phyloP scores from a whole-genome alignment of 2,113 vertebrate species.

The Gambusia affinis region DNA sequence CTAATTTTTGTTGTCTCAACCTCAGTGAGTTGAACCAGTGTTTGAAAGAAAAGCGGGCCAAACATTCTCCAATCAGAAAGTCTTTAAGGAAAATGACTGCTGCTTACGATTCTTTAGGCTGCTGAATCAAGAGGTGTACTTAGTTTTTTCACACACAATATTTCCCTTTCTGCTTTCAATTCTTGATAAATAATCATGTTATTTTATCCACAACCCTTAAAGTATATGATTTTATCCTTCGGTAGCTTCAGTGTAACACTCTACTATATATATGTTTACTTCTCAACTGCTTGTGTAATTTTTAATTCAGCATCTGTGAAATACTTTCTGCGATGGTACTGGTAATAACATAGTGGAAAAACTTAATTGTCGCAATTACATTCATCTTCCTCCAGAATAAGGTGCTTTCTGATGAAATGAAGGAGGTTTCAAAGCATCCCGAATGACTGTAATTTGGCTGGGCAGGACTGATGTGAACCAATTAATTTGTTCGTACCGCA shows the following conservation, averaged over 20 bases:
- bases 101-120: background rate
- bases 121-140: background rate
- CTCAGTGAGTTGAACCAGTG: background rate
- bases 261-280: background rate
- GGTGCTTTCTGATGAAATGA: background rate
- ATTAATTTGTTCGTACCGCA: conserved; percentile 1
- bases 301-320: background rate
- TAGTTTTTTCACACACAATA: background rate
- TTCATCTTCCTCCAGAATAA: background rate
- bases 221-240: background rate
- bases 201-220: background rate
- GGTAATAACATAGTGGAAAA: background rate
- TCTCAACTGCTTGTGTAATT: background rate
- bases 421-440: background rate
- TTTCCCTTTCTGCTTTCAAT: background rate
- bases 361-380: background rate
- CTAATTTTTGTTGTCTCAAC: background rate
- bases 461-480: background rate
- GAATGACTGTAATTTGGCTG: background rate
- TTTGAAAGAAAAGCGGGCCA: background rate
- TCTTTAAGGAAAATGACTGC: background rate
- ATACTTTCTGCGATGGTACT: background rate
- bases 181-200: background rate
- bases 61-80: background rate
- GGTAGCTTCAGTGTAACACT: background rate